Conservation (phyloP, 2,797 vertebrate species). For the Myotis daubentonii region DNA sequence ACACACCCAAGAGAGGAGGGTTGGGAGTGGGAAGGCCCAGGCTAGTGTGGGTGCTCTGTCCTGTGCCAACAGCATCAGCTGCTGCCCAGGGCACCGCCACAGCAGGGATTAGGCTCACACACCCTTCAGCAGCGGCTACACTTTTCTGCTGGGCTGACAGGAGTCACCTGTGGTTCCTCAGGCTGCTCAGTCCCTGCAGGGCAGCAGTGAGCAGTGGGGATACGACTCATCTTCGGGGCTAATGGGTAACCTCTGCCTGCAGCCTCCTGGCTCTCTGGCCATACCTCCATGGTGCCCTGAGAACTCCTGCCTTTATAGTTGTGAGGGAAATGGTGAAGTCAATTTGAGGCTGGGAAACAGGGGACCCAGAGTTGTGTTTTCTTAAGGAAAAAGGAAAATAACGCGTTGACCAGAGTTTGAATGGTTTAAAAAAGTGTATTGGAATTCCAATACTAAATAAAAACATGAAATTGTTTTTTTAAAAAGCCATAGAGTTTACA, state of each 20-base stretch:
- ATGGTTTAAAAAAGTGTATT: slow-evolving; percentile 91
- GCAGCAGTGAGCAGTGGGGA: neutral
- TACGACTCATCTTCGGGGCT: neutral
- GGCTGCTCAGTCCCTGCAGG: neutral
- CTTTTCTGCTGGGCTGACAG: neutral
- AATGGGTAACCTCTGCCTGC: neutral
- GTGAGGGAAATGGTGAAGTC: neutral
- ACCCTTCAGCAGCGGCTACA: too few relatives aligned
- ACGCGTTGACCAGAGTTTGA: slow-evolving; percentile 82
- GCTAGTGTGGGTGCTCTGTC: fast-evolving
- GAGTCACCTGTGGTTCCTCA: neutral
- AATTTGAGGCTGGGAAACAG: neutral
- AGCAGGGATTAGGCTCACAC: too few relatives aligned
- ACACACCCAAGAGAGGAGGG: neutral
- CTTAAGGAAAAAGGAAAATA: slow-evolving; percentile 72
- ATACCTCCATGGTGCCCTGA: neutral
- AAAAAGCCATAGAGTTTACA: slow-evolving; percentile 89
- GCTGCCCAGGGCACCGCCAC: neutral
- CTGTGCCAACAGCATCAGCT: neutral
- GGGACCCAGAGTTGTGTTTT: neutral
- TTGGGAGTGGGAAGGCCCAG: fast-evolving
- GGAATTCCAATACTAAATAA: slow-evolving; percentile 90
- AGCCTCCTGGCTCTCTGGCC: neutral
- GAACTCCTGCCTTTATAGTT: neutral
- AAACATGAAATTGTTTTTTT: slow-evolving; percentile 87